Base-by-base conservation (phyloP, 2,797 vertebrate genomes). In the Cottoperca gobio region DNA sequence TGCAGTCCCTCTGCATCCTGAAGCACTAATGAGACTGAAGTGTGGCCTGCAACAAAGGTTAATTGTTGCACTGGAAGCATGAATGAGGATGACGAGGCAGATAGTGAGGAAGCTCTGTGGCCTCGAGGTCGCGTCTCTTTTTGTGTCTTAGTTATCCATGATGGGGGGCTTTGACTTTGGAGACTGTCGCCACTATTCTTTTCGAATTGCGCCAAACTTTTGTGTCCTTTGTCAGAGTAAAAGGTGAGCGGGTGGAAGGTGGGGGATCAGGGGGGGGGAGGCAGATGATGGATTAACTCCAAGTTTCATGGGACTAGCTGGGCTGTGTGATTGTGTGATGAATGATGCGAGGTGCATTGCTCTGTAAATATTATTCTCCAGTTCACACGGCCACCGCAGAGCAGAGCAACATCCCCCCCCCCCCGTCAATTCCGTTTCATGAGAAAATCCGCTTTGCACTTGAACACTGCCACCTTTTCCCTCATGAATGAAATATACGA, bases 261-360 rank as follows among this genome's bases (percentile, higher is more conserved):
- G 91, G 86, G 90, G 86, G 87, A 90, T 91, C 82, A 86, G 75
- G 80, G 70, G 73, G 67, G 80, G 89, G 68, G 92, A 88, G 89
- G 91, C 87, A 86, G 81, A 92, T 93, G 92, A 93, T 93, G 88
- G 91, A 94, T 94, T 92, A 93, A 93, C 91, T 92, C 78, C 84
- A 90, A 92, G 91, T 93, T 92, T 82, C 90, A 89, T 88, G 90
- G 90, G 92, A 94, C 91, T 86, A 88, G 90, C 89, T 62, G 75
- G 87, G 84, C 82, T 89, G 88, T 80, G 86, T 88, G 92, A 93
- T 91, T 92, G 78, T 88, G 88, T 92, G 91, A 91, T 93, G 88
- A 92, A 93, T 90, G 90, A 90, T 91, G 80, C 86, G 86, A 86
- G 91, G 84, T 87, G 82, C 69, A 83, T 85, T 85, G 77, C 84